A percentile compares a stretch with the other conserved stretches of the same genome.
phyloP scores from a whole-genome alignment of 2,797 vertebrate species.

The Tapirus indicus region DNA sequence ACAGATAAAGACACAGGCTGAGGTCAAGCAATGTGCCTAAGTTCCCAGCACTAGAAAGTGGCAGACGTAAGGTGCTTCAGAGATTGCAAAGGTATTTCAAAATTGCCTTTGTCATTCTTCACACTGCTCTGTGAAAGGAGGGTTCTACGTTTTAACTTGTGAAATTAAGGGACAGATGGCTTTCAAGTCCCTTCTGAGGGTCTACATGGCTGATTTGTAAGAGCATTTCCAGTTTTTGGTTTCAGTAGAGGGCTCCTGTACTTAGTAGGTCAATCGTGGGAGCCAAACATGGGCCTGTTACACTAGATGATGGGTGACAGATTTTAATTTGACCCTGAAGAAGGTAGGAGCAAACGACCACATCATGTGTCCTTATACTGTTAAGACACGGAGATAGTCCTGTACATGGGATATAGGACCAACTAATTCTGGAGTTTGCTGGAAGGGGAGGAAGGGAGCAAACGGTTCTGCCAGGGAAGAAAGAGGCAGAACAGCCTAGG shows the following conservation, averaged over 20 bases:
- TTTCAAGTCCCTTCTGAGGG: neutral
- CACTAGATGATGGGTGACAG: neutral
- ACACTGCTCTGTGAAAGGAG: neutral
- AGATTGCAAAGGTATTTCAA: slow-evolving; percentile 7
- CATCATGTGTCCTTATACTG: neutral
- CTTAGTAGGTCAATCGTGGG: neutral
- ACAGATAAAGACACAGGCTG: neutral
- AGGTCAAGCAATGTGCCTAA: neutral
- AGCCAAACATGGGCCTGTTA: neutral
- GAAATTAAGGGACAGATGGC: neutral
- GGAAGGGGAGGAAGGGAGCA: neutral
- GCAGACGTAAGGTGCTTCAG: neutral
- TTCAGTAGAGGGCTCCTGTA: neutral
- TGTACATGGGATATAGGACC: neutral
- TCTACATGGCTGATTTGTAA: neutral
- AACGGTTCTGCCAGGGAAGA: neutral
- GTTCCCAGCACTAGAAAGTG: neutral
- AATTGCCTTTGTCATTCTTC: neutral
- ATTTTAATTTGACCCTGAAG: slow-evolving; percentile 5
- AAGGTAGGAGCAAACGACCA: neutral
- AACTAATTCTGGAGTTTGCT: slow-evolving; percentile 10
- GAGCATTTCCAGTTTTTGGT: neutral
- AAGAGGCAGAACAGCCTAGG: neutral
- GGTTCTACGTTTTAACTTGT: neutral
- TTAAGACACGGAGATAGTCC: slow-evolving; percentile 16